Conservation (phyloP, 2,797 vertebrate species). For the Anguilla pacifica region DNA sequence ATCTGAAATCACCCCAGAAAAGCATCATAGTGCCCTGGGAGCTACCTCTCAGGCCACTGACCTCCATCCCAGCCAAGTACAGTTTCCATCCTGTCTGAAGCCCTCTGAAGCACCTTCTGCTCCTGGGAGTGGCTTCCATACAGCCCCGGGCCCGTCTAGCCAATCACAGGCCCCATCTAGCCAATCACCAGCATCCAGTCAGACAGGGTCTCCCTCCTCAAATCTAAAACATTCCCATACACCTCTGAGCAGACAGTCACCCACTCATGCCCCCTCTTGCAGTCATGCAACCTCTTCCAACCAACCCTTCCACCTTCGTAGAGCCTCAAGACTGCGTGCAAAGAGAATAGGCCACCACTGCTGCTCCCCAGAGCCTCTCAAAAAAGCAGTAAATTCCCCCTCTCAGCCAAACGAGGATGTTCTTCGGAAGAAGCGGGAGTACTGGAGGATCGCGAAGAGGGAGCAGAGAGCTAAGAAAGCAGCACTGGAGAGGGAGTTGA, state of each 20-base stretch:
- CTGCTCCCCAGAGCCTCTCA: constrained; percentile 52
- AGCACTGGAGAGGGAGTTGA: constrained; percentile 27
- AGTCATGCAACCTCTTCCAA: constrained; percentile 8
- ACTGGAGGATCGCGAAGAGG: constrained; percentile 80
- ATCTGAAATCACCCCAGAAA: constrained; percentile 34
- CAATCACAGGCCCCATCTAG: constrained; percentile 6
- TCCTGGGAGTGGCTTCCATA: too few relatives aligned
- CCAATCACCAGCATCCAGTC: constrained; percentile 26
- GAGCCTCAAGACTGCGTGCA: constrained; percentile 42
- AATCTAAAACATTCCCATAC: constrained; percentile 35
- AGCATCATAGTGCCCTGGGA: constrained; percentile 25
- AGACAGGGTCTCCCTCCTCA: constrained; percentile 22
- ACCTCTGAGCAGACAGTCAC: constrained; percentile 40
- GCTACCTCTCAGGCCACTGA: constrained; percentile 49
- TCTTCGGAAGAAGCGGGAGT: constrained; percentile 75
- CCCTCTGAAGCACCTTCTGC: background rate
- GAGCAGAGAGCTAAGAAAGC: constrained; percentile 75
- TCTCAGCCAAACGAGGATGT: constrained; percentile 43
- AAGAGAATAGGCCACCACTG: constrained; percentile 42
- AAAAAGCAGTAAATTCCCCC: background rate
- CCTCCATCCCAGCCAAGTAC: constrained; percentile 34
- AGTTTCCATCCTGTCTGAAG: constrained; percentile 1
- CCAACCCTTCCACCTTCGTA: constrained; percentile 31
- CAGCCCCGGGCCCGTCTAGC: background rate
- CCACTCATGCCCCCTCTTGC: constrained; percentile 6